Conservation (phyloP, 2,797 vertebrate species). For the Clarias platycephalus region DNA sequence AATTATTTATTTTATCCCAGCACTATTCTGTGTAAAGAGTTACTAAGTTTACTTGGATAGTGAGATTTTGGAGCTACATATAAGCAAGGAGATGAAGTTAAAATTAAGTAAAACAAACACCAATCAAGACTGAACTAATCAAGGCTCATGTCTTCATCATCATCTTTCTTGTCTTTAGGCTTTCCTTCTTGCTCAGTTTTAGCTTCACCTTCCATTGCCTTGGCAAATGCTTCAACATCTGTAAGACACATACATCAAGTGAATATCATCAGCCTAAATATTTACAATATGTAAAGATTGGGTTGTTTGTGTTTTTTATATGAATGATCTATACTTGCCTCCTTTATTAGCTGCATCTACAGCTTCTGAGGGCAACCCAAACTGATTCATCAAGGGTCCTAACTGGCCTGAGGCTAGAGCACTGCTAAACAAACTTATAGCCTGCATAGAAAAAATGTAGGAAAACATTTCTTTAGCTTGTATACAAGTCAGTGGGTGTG, state of each 20-base stretch:
- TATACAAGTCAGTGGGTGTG: too few species aligned
- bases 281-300: not conserved
- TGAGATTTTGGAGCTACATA: not conserved
- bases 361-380: slow-evolving; percentile 88
- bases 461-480: not conserved
- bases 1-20: slow-evolving; percentile 27
- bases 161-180: slow-evolving; percentile 88
- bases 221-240: slow-evolving; percentile 95
- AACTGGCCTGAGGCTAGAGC: slow-evolving; percentile 94
- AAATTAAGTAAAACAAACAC: not conserved
- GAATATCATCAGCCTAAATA: not conserved
- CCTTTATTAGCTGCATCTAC: slow-evolving; percentile 94
- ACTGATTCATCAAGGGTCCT: slow-evolving; percentile 93
- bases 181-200: slow-evolving; percentile 76
- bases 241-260: slow-evolving; percentile 7
- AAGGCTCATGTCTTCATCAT: slow-evolving; percentile 96
- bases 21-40: slow-evolving; percentile 15
- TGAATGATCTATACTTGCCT: slow-evolving; percentile 68
- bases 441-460: slow-evolving; percentile 66
- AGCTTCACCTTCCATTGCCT: slow-evolving; percentile 85
- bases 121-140: slow-evolving; percentile 70
- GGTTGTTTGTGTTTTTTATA: not conserved
- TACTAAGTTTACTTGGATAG: not conserved
- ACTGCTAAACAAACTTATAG: slow-evolving; percentile 95
- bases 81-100: not conserved